These are phyloP conservation scores for Myathropa florea DNA, from an alignment of 2,888 invertebrate species.

Conservation along the genomic window DNA sequence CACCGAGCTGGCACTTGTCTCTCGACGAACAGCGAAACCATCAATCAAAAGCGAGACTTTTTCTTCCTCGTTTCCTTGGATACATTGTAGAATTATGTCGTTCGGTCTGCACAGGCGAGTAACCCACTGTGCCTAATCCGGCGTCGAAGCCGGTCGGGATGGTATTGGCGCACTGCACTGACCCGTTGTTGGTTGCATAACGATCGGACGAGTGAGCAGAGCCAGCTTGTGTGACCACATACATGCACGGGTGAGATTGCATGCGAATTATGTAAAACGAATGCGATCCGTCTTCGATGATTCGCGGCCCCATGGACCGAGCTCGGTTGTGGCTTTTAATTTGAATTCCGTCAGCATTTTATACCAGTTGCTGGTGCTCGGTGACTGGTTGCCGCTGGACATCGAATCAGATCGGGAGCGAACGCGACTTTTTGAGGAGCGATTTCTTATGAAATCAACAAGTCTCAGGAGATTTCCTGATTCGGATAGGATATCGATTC, in stretches of 20 bases:
- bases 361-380: background rate
- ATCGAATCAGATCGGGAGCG: constrained; percentile 39
- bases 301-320: constrained; percentile 14
- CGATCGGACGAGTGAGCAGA: constrained; percentile 2
- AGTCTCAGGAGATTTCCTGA: constrained; percentile 40
- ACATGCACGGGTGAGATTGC: background rate
- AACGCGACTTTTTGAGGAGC: background rate
- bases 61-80: background rate
- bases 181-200: constrained; percentile 44
- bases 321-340: constrained; percentile 29
- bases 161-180: constrained; percentile 8
- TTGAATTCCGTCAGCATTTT: constrained; percentile 47
- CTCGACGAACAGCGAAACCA: background rate
- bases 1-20: background rate
- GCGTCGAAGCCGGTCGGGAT: constrained; percentile 22
- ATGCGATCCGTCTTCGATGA: constrained; percentile 26
- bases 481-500: constrained; percentile 22
- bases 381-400: constrained; percentile 3
- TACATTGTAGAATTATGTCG: constrained; percentile 42
- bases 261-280: constrained; percentile 58
- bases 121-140: constrained; percentile 61
- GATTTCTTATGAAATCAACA: background rate
- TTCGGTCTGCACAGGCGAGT: constrained; percentile 35
- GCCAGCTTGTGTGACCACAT: constrained; percentile 1
- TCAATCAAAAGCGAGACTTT: background rate